These are phyloP conservation scores for Eristalis arbustorum DNA, from an alignment of 2,888 invertebrate genomes.

Conservation along the genomic window DNA sequence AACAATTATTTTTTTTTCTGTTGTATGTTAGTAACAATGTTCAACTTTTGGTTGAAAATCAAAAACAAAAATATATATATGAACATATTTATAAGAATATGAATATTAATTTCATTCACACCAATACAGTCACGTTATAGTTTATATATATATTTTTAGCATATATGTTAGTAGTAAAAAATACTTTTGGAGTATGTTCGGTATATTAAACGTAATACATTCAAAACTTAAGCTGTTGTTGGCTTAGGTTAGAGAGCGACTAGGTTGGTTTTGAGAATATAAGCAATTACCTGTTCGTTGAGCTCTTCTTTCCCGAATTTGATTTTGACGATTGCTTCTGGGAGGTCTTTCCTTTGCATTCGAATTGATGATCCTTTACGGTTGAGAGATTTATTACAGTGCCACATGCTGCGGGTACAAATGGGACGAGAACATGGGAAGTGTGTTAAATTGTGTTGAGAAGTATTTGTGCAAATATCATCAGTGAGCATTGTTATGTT, in stretches of 20 bases:
- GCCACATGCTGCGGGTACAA: slow-evolving; percentile 86
- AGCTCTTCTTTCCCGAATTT: slow-evolving; percentile 73
- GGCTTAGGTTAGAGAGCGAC: not conserved
- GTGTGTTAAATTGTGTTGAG: too few species aligned
- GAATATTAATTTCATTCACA: slow-evolving; percentile 46
- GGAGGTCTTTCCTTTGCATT: slow-evolving; percentile 83
- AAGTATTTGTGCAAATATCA: too few species aligned
- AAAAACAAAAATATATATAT: not conserved
- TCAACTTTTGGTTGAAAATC: slow-evolving; percentile 9
- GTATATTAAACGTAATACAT: slow-evolving; percentile 20
- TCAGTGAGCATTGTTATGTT: too few species aligned
- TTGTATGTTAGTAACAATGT: slow-evolving; percentile 30
- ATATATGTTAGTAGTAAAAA: slow-evolving; percentile 31
- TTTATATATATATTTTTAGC: slow-evolving; percentile 4
- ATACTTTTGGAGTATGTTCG: slow-evolving; percentile 40
- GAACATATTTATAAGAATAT: not conserved
- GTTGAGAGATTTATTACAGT: slow-evolving; percentile 92
- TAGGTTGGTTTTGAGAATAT: not conserved
- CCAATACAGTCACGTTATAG: slow-evolving; percentile 38
- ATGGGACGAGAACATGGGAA: not conserved
- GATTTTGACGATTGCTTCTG: slow-evolving; percentile 72
- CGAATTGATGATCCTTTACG: slow-evolving; percentile 92
- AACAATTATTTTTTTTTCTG: slow-evolving; percentile 10
- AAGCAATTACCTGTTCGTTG: slow-evolving; percentile 72
- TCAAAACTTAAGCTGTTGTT: slow-evolving; percentile 2